Evolutionary conservation across 92 coral and sea anemone genomes (phyloP), one percentile per base, ranked within the genome.

Genomic region (Plumapathes pennacea): DNA sequence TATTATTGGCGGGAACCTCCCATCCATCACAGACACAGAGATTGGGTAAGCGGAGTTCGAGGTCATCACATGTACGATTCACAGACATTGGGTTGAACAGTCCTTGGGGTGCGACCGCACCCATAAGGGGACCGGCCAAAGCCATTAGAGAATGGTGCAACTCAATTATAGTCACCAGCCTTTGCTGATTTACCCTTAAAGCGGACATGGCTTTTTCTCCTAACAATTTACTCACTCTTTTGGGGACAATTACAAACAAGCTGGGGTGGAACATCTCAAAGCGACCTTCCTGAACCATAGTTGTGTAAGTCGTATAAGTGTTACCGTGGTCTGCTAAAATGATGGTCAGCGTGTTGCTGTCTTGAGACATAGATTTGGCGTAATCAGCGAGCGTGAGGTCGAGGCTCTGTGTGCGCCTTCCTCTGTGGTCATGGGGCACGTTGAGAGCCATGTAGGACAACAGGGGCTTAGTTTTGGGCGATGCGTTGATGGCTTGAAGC

Each of bases 271-370:
- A 88, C 87, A 88, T 88, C 51, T 88, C 96, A 19, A 88, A 67
- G 30, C 86, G 89, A 9, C 96, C 96, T 42, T 88, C 96, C 32
- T 82, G 71, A 32, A 71, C 48, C 1, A 55, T 25, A 2, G 66
- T 32, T 0, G 88, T 70, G 69, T 85, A 89, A 9, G 46, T 42
- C 0, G 94, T 83, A 56, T 89, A 89, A 0, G 97, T 89, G 38
- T 89, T 89, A 3, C 97, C 97, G 30, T 89, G 97, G 55, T 89
- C 97, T 28, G 97, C 94, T 10, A 85, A 55, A 22, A 89, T 42
- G 27, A 89, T 39, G 26, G 97, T 89, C 64, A 89, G 53, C 31
- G 97, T 85, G 36, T 71, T 60, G 2, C 56, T 27, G 17, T 81
- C 71, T 4, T 62, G 72, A 7, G 94, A 77, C 72, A 81, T 44